Evolutionary conservation across 2,113 vertebrate genomes (phyloP), one percentile per base, ranked within the genome.

Genomic region (Climacteris rufus): DNA sequence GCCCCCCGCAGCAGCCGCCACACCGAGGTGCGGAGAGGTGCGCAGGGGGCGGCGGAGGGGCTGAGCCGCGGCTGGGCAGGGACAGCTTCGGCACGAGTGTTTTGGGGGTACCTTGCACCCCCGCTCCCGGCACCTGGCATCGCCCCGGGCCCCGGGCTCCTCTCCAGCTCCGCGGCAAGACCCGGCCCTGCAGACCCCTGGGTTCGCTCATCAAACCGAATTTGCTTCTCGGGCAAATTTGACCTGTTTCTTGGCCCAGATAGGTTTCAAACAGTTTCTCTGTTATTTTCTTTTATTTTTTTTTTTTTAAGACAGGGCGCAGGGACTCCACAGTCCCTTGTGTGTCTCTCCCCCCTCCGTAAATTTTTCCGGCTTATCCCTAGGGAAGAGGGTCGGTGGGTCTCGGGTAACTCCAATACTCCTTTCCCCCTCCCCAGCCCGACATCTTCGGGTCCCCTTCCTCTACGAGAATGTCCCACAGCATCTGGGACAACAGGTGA

Each of bases 181-280:
- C 30, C 21, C 6, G 31, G 21, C 45, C 64, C 66, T 23, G 79
- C n/a, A 44, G 31, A 42, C 10, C 69, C 17, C 27, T 17, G 61
- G 7, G 19, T 31, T 84, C 23, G 11, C 13, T 4, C 49, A 4
- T 23, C 24, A 44, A 83, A 75, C 37, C 50, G 31, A 83, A 83
- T 95, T 21, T 45, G 45, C 68, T 92, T 37, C 61, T 69, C 42
- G 28, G n/a, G 28, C 37, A 90, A 83, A 86, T 72, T 8, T 95
- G 96, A 96, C 93, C 93, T 94, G 71, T 77, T 96, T 96, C 83
- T 94, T 95, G 96, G 83, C 94, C 96, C 96, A 96, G 91, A 94
- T 95, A 91, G 2, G 6, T 44, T 91, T 78, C 44, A 30, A 87
- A 75, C 4, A 11, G 1, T 56, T 83, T 39, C 17, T 17, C 27